Evolutionary conservation across 2,797 vertebrate species (phyloP).

Genomic region (Cuculus canorus): DNA sequence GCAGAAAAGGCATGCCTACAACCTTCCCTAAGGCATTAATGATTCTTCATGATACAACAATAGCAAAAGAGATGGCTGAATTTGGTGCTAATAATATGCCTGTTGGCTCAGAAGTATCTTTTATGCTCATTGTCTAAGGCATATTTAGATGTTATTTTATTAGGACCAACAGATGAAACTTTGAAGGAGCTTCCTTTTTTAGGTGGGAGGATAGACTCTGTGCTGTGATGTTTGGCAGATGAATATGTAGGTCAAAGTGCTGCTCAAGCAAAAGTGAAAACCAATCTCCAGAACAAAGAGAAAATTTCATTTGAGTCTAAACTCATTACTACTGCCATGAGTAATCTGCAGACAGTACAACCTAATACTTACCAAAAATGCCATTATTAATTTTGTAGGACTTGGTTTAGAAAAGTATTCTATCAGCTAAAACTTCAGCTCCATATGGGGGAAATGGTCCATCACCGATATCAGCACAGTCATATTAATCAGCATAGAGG

Average conservation of each 20-base stretch:
- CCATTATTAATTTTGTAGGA: not conserved
- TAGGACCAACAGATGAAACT: not conserved
- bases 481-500: not conserved
- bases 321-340: not conserved
- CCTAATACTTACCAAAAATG: not conserved
- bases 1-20: not conserved
- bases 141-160: not conserved
- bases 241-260: not conserved
- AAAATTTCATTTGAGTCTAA: not conserved
- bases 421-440: not conserved
- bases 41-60: not conserved
- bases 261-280: constrained; percentile 19
- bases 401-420: not conserved
- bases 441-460: fast-evolving
- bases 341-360: not conserved
- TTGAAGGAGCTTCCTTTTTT: not conserved
- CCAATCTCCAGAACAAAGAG: constrained; percentile 14
- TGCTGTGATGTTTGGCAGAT: not conserved
- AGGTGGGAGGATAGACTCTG: not conserved
- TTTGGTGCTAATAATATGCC: not conserved
- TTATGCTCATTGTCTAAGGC: not conserved
- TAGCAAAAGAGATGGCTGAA: not conserved
- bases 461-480: not conserved
- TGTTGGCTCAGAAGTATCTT: not conserved
- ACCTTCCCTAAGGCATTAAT: not conserved